Conservation (phyloP, 2,797 vertebrate species). For the Gadopsis marmoratus region DNA sequence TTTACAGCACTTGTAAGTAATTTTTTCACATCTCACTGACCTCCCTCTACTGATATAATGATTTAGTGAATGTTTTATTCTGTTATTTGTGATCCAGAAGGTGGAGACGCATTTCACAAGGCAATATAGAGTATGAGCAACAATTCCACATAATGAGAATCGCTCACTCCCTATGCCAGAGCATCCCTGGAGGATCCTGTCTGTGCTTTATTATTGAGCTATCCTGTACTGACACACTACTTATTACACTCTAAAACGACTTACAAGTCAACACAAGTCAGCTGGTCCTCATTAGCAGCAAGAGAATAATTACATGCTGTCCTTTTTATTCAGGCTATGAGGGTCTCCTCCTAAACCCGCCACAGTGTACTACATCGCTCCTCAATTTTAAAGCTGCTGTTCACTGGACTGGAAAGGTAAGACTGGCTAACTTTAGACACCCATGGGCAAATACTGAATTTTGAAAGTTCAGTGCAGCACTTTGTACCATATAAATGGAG, state of each 20-base stretch:
- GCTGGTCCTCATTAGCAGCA: constrained; percentile 12
- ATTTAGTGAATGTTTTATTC: constrained; percentile 21
- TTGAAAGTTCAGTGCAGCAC: constrained; percentile 30
- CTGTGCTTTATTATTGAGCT: not conserved
- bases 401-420: constrained; percentile 37
- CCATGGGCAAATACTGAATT: constrained; percentile 31
- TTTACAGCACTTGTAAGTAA: constrained; percentile 3
- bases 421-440: constrained; percentile 18
- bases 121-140: not conserved
- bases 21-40: constrained; percentile 18
- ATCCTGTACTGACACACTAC: not conserved
- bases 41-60: constrained; percentile 6
- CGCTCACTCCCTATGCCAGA: not conserved
- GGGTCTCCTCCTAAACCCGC: constrained; percentile 27
- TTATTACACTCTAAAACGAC: not conserved
- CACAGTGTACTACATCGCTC: constrained; percentile 8
- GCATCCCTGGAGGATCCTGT: not conserved
- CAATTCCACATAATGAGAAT: not conserved
- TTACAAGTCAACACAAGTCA: not conserved
- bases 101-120: not conserved
- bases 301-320: constrained; percentile 9
- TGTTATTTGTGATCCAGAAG: not conserved
- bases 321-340: constrained; percentile 14
- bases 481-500: not conserved
- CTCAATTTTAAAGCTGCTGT: constrained; percentile 41